Percentiles rank a stretch among this genome's conserved stretches.
phyloP scores from a whole-genome alignment of 1,140 invertebrate genomes.

The Drosophila baimaii region DNA sequence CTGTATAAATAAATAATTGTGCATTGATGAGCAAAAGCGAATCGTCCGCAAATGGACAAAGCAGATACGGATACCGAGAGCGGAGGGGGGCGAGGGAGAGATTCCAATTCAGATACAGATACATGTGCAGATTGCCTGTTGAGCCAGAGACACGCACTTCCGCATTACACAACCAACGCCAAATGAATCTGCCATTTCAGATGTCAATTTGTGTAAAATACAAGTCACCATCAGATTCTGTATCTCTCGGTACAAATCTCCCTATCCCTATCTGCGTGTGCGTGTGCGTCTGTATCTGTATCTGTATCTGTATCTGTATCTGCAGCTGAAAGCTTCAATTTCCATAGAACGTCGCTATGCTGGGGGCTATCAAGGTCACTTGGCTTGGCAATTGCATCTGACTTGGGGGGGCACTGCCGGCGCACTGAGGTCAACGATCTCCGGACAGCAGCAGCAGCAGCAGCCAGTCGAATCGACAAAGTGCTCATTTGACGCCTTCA shows the following conservation, averaged over 20 bases:
- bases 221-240: slow-evolving; percentile 38
- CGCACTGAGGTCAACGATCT: slow-evolving; percentile 45
- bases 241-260: slow-evolving; percentile 6
- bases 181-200: slow-evolving; percentile 75
- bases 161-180: slow-evolving; percentile 54
- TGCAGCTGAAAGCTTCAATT: slow-evolving; percentile 26
- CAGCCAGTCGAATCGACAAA: slow-evolving; percentile 24
- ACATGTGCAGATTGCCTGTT: slow-evolving; percentile 35
- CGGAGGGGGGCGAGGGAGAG: neutral
- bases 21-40: slow-evolving; percentile 63
- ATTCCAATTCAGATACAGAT: slow-evolving; percentile 19
- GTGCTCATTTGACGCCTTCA: slow-evolving; percentile 41
- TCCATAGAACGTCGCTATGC: neutral
- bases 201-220: slow-evolving; percentile 68
- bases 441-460: slow-evolving; percentile 5
- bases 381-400: slow-evolving; percentile 46
- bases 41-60: slow-evolving; percentile 50
- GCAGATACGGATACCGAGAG: slow-evolving; percentile 31
- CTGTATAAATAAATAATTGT: slow-evolving; percentile 69
- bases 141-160: slow-evolving; percentile 63
- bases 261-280: neutral
- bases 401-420: slow-evolving; percentile 3
- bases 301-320: slow-evolving; percentile 5
- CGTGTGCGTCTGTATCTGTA: slow-evolving; percentile 1
- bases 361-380: slow-evolving; percentile 49